Evolutionary conservation across 2,797 vertebrate genomes (phyloP).

Genomic region (Eulemur mongoz): DNA sequence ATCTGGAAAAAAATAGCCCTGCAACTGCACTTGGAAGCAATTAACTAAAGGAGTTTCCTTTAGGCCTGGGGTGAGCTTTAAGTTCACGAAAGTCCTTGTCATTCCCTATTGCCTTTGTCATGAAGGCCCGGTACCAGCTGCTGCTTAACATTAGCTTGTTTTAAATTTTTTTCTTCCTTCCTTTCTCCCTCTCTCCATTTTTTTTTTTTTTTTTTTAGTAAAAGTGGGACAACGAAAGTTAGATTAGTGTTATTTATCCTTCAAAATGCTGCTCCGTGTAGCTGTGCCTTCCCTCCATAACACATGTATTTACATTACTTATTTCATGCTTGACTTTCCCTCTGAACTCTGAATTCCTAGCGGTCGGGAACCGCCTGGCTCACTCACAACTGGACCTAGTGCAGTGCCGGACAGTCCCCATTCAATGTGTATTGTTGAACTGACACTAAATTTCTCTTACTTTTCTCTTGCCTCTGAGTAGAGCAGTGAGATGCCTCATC

Average conservation of each 20-base stretch:
- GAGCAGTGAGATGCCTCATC: not conserved
- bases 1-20: not conserved
- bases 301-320: not conserved
- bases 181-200: no score
- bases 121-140: not conserved
- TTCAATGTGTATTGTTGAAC: not conserved
- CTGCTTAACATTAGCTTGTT: not conserved
- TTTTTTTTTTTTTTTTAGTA: not conserved
- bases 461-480: not conserved
- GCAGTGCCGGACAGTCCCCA: no score
- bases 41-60: not conserved
- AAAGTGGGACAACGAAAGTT: not conserved
- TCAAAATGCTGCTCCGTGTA: rapidly evolving
- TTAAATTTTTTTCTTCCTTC: not conserved
- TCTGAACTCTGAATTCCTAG: not conserved
- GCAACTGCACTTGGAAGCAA: not conserved
- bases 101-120: not conserved
- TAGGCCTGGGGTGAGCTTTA: not conserved
- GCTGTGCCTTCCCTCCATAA: not conserved
- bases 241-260: not conserved
- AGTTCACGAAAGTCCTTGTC: not conserved
- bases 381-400: rapidly evolving
- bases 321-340: not conserved
- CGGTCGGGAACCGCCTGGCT: not conserved
- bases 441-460: not conserved